Conservation (phyloP, 2,888 invertebrate species). For the Nomada ruficornis region DNA sequence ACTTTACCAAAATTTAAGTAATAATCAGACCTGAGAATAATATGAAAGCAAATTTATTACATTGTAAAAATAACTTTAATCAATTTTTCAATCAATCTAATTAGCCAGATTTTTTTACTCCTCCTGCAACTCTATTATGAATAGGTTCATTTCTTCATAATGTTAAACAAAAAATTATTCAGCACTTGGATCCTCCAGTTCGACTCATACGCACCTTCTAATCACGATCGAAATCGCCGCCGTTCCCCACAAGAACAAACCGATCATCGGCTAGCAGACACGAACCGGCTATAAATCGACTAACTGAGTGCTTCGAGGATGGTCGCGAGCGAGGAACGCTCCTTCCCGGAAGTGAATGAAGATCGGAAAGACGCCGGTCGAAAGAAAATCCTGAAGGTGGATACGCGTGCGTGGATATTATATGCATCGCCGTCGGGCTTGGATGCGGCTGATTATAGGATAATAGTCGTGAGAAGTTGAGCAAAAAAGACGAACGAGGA, state of each 20-base stretch:
- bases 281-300: constrained; percentile 32
- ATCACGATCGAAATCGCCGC: neutral
- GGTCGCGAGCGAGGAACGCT: neutral
- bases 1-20: too few relatives aligned
- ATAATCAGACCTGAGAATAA: too few relatives aligned
- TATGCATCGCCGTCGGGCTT: constrained; percentile 52
- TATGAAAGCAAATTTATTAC: too few relatives aligned
- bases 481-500: constrained; percentile 49
- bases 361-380: constrained; percentile 46
- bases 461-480: constrained; percentile 68
- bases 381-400: constrained; percentile 61
- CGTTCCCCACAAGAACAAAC: neutral
- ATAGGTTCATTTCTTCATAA: too few relatives aligned
- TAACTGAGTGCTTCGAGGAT: constrained; percentile 19
- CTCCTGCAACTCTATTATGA: too few relatives aligned
- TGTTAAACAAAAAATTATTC: too few relatives aligned
- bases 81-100: too few relatives aligned
- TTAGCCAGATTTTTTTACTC: too few relatives aligned
- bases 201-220: neutral
- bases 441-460: constrained; percentile 68
- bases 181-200: neutral
- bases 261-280: neutral
- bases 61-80: too few relatives aligned
- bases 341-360: constrained; percentile 56
- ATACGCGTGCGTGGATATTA: constrained; percentile 63